A percentile compares a stretch with the other conserved stretches of the same genome.
Conservation (phyloP, 2,888 invertebrate genomes). For the Orgyia antiqua region DNA sequence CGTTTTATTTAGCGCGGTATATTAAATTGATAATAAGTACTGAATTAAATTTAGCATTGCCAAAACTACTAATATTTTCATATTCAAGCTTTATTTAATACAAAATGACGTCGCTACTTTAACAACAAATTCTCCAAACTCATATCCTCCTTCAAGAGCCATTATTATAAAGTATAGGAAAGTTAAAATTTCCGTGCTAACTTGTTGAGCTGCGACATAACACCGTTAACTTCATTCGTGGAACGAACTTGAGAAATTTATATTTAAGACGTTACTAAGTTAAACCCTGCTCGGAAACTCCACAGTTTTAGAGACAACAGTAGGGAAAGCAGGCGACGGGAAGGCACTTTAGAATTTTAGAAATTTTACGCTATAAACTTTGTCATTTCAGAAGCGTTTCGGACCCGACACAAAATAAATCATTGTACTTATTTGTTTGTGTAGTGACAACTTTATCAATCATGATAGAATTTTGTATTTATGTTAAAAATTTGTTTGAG, state of each 20-base stretch:
- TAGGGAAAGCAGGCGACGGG: constrained; percentile 37
- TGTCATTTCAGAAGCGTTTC: constrained; percentile 48
- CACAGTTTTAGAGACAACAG: constrained; percentile 51
- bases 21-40: too few species aligned
- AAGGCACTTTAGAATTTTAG: constrained; percentile 69
- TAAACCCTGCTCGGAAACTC: constrained; percentile 59
- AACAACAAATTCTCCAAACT: constrained; percentile 13
- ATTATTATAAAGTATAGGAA: constrained; percentile 37
- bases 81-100: too few species aligned
- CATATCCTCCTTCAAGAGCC: constrained; percentile 16
- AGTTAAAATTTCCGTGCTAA: constrained; percentile 48
- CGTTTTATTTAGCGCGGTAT: too few species aligned
- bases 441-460: constrained; percentile 40
- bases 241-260: constrained; percentile 65
- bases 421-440: constrained; percentile 51
- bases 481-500: constrained; percentile 4
- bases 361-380: constrained; percentile 65
- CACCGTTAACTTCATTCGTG: constrained; percentile 58
- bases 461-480: constrained; percentile 17
- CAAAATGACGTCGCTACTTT: constrained; percentile 1
- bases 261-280: constrained; percentile 69
- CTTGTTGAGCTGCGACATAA: constrained; percentile 62
- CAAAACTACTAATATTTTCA: too few species aligned
- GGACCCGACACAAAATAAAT: constrained; percentile 57
- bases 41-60: too few species aligned